Evolutionary conservation across 1,140 invertebrate species (phyloP), one percentile per base, ranked within the genome.

Genomic region (Euwallacea similis): DNA sequence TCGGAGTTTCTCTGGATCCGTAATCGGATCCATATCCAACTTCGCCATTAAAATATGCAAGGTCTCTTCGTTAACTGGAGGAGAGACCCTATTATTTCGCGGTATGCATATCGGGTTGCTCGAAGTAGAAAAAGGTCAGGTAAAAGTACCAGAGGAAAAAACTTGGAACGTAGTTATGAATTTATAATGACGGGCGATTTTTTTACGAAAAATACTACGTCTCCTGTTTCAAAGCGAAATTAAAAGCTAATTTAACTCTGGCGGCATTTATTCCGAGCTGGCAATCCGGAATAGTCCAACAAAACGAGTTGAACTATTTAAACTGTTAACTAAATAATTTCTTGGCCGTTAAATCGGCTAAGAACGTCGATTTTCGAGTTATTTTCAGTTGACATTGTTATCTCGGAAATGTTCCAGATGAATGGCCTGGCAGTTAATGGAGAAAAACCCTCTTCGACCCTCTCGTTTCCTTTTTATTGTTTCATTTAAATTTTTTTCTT

Each of bases 361-460:
- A 66, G 44, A 66, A 54, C 50, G 47, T 66, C 47, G 7, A 42
- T 54, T 66, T 66, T 66, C 33, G 11, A 66, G 63, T 66, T 66
- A 66, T 66, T 66, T 66, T 55, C 9, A 55, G 63, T 15, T 11
- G 13, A 33, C 42, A 21, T 58, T 9, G 42, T 44, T 62, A 62
- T 62, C 60, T 44, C 11, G 8, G 33, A 13, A 16, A 50, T 63
- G 43, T 63, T 21, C 42, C 46, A 50, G 46, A 11, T 50, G 13
- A 11, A 11, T 50, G 9, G 46, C 9, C 46, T 50, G 46, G 46
- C 9, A 11, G 9, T 11, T 11, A 50, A 50, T 50, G 46, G 13
- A 50, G 13, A 10, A 50, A 50, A 10, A 13, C 9, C 46, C 9
- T 11, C 13, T 50, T 11, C 9, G 46, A 50, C 9, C 13, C 13